Evolutionary conservation across 1,140 invertebrate species (phyloP), one percentile per base, ranked within the genome.

Genomic region (Panonychus citri): DNA sequence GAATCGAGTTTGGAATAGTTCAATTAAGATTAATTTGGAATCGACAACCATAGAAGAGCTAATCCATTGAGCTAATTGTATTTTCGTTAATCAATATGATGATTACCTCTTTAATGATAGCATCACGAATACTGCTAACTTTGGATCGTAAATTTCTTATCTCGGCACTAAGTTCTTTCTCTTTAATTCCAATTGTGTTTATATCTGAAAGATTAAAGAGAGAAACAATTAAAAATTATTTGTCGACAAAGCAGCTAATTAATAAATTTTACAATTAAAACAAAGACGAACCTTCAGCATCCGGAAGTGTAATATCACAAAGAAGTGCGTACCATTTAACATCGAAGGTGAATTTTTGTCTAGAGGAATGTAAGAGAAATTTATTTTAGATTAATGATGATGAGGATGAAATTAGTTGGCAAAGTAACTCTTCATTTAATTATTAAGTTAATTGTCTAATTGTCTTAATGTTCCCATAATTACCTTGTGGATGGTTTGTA

Each of bases 271-370:
- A 21, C 43, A 30, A 43, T 34, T 34, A 26, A 49, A 56, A 39
- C 3, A 28, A 7, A 37, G 34, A 24, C 42, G 17, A 27, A 49
- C 42, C 37, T 51, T 48, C 28, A 28, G 28, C 13, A 21, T 55
- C 26, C 10, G 51, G 30, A 34, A 54, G 21, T 19, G 40, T 28
- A 3, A 81, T 77, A 59, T 89, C 83, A 58, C 78, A 76, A 12
- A 93, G 72, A 1, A 84, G 80, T 59, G 89, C 83, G 67, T 83
- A 75, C 87, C 87, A 93, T 66, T 91, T 91, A 46, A 89, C 70
- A 69, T 90, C 85, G 67, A 88, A 89, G 1, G 83, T 85, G 64
- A 85, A 85, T 68, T 86, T 87, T 67, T 88, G 83, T 76, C 78
- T 81, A 59, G 4, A 67, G 62, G 52, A 55, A 43, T 62, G 15